phyloP scores from a whole-genome alignment of 2,797 vertebrate species.

The Ciconia nigra region DNA sequence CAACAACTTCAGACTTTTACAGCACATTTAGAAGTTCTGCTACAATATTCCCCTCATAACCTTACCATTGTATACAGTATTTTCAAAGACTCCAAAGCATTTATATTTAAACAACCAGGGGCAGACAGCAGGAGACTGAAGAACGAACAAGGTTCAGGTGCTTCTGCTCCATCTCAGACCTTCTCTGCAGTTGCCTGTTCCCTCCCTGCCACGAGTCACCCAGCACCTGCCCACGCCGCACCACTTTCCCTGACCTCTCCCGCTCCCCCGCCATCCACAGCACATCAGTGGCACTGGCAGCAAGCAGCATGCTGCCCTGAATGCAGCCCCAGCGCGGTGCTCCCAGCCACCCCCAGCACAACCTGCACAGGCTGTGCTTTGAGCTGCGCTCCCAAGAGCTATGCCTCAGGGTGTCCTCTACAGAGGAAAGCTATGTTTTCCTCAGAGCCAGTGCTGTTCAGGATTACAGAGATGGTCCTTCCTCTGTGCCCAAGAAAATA shows the following conservation, averaged over 20 bases:
- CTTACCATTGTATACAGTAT: background rate
- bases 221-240: background rate
- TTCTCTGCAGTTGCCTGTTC: background rate
- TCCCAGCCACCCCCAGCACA: background rate
- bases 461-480: background rate
- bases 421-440: background rate
- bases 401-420: background rate
- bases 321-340: fast-evolving
- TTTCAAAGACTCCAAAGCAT: background rate
- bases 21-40: background rate
- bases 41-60: background rate
- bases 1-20: background rate
- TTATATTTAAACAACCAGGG: background rate
- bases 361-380: background rate
- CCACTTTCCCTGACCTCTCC: background rate
- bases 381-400: background rate
- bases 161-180: background rate
- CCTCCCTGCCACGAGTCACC: background rate
- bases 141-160: background rate
- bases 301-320: fast-evolving
- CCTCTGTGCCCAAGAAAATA: background rate
- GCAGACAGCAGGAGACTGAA: background rate
- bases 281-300: fast-evolving
- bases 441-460: background rate
- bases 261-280: too few relatives aligned